These are phyloP conservation scores for Drosophila dunni DNA, from an alignment of 1,140 invertebrate species.

Conservation along the genomic window DNA sequence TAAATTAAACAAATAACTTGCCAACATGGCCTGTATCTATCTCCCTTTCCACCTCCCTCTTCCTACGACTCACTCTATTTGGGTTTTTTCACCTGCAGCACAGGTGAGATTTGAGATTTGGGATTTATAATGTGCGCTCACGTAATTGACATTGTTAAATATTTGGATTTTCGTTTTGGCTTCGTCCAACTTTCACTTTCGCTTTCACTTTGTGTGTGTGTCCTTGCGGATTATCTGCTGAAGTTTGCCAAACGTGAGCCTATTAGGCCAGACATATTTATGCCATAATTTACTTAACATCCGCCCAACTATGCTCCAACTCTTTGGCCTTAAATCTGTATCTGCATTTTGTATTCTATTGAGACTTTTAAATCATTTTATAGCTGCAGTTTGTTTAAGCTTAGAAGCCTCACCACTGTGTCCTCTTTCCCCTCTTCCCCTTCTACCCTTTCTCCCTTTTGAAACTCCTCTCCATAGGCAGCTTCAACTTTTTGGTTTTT, in stretches of 20 bases:
- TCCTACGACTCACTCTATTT: constrained; percentile 12
- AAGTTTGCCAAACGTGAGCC: constrained; percentile 21
- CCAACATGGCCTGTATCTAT: constrained; percentile 38
- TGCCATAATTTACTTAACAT: not conserved
- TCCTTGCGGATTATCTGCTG: constrained; percentile 19
- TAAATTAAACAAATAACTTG: constrained; percentile 83
- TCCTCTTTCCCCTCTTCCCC: not conserved
- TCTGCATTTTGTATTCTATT: not conserved
- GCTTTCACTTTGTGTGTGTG: constrained; percentile 38
- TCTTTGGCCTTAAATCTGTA: not conserved
- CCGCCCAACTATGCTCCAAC: not conserved
- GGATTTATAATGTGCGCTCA: constrained; percentile 83
- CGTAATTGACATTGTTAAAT: constrained; percentile 83
- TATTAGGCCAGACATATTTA: constrained; percentile 34
- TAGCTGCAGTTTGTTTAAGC: too few species aligned
- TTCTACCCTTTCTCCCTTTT: not conserved
- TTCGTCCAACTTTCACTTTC: constrained; percentile 41
- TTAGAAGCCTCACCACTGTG: too few species aligned
- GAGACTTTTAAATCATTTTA: too few species aligned
- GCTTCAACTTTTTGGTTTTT: constrained; percentile 3
- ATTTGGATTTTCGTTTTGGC: constrained; percentile 71
- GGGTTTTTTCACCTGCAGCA: constrained; percentile 58
- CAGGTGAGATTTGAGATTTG: constrained; percentile 82
- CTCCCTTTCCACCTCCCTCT: not conserved
- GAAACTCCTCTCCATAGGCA: too few species aligned